Conservation (phyloP, 2,888 invertebrate species). For the Drosophila mayaguana region DNA sequence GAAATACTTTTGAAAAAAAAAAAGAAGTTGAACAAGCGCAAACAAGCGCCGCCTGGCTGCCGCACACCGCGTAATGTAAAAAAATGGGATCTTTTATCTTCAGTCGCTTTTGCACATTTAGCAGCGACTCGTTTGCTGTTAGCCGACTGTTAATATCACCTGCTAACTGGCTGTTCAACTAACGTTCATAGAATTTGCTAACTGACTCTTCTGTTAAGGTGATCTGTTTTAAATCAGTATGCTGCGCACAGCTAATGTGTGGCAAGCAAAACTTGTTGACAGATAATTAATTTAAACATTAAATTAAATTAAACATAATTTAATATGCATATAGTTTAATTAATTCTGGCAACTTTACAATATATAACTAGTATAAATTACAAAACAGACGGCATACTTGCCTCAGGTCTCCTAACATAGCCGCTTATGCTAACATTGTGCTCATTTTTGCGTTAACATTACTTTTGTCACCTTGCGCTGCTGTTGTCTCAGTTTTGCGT, state of each 20-base stretch:
- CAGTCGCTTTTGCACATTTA: slow-evolving; percentile 41
- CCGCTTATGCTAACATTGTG: slow-evolving; percentile 1
- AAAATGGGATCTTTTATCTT: slow-evolving; percentile 47
- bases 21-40: slow-evolving; percentile 50
- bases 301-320: too few species aligned
- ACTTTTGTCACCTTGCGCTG: background rate
- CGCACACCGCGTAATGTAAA: slow-evolving; percentile 58
- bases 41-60: slow-evolving; percentile 58
- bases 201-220: slow-evolving; percentile 20
- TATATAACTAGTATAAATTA: background rate
- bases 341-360: background rate
- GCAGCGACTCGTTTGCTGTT: slow-evolving; percentile 28
- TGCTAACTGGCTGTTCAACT: slow-evolving; percentile 26
- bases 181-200: slow-evolving; percentile 13
- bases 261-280: background rate
- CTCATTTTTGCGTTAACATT: slow-evolving; percentile 23
- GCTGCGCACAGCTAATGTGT: slow-evolving; percentile 19
- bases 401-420: background rate
- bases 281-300: too few species aligned
- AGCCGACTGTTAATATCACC: slow-evolving; percentile 23
- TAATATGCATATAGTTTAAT: background rate
- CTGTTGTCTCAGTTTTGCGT: background rate
- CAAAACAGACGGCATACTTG: slow-evolving; percentile 4
- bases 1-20: slow-evolving; percentile 32
- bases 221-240: slow-evolving; percentile 21